Evolutionary conservation across 2,888 invertebrate species (phyloP).

Genomic region (Aphidoletes aphidimyza): DNA sequence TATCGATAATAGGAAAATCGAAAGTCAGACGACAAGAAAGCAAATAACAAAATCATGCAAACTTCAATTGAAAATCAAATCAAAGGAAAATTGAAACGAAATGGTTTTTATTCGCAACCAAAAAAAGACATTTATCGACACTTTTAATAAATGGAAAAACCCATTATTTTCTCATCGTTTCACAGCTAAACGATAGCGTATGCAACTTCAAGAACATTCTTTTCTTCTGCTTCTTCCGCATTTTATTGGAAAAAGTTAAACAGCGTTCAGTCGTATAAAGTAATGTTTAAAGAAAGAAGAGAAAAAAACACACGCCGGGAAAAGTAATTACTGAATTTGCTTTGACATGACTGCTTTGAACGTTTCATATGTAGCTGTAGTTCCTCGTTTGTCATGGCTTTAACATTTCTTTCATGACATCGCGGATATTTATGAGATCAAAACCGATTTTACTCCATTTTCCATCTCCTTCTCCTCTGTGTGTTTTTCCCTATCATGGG

Average conservation of each 20-base stretch:
- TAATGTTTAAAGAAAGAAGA: no score
- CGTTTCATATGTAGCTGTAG: not conserved
- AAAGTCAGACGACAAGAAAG: not conserved
- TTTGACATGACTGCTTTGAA: not conserved
- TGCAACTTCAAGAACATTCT: no score
- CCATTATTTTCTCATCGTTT: constrained; percentile 24
- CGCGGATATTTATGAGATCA: not conserved
- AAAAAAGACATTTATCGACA: constrained; percentile 3
- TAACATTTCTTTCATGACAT: not conserved
- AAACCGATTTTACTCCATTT: not conserved
- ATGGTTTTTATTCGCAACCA: not conserved
- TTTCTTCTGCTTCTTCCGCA: no score
- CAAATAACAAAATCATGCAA: not conserved
- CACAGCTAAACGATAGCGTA: not conserved
- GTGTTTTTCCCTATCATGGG: not conserved
- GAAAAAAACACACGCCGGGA: not conserved
- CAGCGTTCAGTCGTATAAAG: no score
- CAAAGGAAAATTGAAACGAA: constrained; percentile 19
- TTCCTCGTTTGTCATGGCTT: not conserved
- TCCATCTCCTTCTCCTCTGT: not conserved
- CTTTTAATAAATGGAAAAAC: constrained; percentile 44
- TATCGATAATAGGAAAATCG: constrained; percentile 26
- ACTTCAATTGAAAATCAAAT: constrained; percentile 6
- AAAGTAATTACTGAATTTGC: constrained; percentile 4
- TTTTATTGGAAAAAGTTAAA: no score